phyloP scores from a whole-genome alignment of 2,113 vertebrate genomes.

The Takifugu bimaculatus region DNA sequence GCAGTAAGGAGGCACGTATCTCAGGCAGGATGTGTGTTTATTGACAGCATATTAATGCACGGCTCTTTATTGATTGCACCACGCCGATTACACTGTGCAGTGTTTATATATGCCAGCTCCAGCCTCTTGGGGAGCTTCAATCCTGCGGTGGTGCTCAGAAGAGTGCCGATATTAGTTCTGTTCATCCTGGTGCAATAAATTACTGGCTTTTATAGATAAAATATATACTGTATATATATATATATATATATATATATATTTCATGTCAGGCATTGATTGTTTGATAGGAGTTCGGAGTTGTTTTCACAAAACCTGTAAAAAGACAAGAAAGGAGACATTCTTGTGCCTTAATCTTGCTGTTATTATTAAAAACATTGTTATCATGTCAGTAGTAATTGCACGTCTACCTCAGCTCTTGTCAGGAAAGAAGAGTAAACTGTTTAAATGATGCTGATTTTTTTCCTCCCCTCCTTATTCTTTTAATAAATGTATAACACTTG shows the following conservation, averaged over 20 bases:
- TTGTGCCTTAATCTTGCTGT: constrained; percentile 64
- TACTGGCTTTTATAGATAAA: constrained; percentile 10
- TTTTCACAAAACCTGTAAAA: not conserved
- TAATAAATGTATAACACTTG: not conserved
- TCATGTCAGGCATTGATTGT: constrained; percentile 21
- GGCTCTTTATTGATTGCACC: constrained; percentile 51
- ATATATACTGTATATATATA: not conserved
- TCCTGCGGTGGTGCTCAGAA: constrained; percentile 36
- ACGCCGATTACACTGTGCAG: not conserved
- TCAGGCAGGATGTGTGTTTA: constrained; percentile 45
- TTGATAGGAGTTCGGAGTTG: constrained; percentile 8
- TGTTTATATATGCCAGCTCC: constrained; percentile 46
- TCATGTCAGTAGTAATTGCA: constrained; percentile 42
- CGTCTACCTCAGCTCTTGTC: constrained; percentile 55
- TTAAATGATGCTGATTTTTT: not conserved
- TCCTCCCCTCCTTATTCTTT: constrained; percentile 4
- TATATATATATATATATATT: constrained; percentile 18
- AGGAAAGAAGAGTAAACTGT: constrained; percentile 19
- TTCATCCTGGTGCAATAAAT: constrained; percentile 42
- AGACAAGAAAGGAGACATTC: constrained; percentile 20
- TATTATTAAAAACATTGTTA: constrained; percentile 42
- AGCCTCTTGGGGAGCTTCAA: constrained; percentile 35
- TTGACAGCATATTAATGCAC: constrained; percentile 37
- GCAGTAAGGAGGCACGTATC: constrained; percentile 30
- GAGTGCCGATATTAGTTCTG: constrained; percentile 27